These are phyloP conservation scores for Protomyctophum bolini DNA, from an alignment of 2,113 vertebrate genomes.

Conservation along the genomic window DNA sequence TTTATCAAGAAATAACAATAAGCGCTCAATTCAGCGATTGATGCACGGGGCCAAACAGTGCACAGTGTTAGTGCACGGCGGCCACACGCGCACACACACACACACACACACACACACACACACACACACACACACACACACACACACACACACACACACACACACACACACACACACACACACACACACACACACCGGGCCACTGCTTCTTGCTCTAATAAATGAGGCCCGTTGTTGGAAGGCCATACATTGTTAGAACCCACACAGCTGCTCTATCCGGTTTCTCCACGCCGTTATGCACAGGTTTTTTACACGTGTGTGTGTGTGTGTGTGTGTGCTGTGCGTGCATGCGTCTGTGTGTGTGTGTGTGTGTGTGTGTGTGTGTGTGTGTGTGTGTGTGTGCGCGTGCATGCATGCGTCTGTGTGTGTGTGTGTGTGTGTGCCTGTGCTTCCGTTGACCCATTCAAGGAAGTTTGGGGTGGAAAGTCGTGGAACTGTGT, in stretches of 20 bases:
- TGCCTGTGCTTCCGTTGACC: slow-evolving; percentile 26
- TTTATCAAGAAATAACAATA: no score
- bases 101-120: no score
- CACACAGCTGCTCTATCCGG: slow-evolving; percentile 7
- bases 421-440: slow-evolving; percentile 11
- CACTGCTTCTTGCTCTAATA: slow-evolving; percentile 20
- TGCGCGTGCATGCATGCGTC: no score
- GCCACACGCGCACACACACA: no score
- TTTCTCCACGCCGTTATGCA: slow-evolving; percentile 33
- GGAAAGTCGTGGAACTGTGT: slow-evolving; percentile 31
- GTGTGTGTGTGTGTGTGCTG: slow-evolving; percentile 1
- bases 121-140: no score
- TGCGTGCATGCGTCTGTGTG: no score
- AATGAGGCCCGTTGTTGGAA: slow-evolving; percentile 62
- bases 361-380: no score
- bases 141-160: no score
- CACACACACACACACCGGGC: no score
- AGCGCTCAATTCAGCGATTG: slow-evolving; percentile 1
- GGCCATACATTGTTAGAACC: slow-evolving; percentile 11
- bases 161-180: no score
- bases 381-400: no score
- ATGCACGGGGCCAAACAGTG: slow-evolving; percentile 24
- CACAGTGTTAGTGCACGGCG: neutral
- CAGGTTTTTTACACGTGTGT: slow-evolving; percentile 5
- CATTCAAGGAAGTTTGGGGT: slow-evolving; percentile 28